phyloP scores from a whole-genome alignment of 2,888 invertebrate species.

The Microctonus aethiopoides region DNA sequence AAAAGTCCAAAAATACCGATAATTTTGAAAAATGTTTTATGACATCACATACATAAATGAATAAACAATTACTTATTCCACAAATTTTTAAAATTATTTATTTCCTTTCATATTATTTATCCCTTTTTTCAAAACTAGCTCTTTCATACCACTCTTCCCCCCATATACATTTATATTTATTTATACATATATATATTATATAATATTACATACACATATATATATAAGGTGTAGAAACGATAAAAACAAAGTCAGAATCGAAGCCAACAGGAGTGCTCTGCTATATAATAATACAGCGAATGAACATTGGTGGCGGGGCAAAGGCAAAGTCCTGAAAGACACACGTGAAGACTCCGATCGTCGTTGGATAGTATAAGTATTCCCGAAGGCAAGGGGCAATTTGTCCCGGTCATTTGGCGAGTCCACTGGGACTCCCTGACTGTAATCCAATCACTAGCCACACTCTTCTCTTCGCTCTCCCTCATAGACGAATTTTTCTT shows the following conservation, averaged over 20 bases:
- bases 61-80: no score
- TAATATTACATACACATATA: background rate
- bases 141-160: no score
- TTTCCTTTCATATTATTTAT: no score
- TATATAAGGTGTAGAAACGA: background rate
- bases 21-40: no score
- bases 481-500: constrained; percentile 36
- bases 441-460: constrained; percentile 68
- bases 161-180: no score
- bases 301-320: background rate
- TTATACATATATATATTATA: no score
- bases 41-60: no score
- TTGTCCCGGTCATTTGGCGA: constrained; percentile 68
- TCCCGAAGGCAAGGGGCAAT: constrained; percentile 68
- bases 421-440: constrained; percentile 66
- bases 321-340: constrained; percentile 28
- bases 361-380: constrained; percentile 65
- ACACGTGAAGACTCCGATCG: constrained; percentile 51
- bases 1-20: no score
- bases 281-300: no score
- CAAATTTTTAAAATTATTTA: no score
- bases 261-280: background rate
- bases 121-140: no score
- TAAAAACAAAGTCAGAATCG: constrained; percentile 15
- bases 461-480: constrained; percentile 59